These are phyloP conservation scores for Galaxias olidus DNA, from an alignment of 2,797 vertebrate genomes.

Conservation along the genomic window DNA sequence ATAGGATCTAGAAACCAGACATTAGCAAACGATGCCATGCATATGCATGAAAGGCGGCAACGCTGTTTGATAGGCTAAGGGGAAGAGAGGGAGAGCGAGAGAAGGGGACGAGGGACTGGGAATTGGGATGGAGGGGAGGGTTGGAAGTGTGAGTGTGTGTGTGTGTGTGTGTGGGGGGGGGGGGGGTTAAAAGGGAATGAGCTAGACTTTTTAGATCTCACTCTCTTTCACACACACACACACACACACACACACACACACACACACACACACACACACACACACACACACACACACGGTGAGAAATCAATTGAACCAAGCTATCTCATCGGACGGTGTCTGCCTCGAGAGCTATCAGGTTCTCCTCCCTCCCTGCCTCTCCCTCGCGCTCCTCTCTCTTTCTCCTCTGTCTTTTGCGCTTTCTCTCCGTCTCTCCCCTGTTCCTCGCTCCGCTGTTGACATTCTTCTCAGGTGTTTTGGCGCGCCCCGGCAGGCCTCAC, in stretches of 20 bases:
- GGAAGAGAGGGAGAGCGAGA: background rate
- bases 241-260: background rate
- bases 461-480: too few relatives aligned
- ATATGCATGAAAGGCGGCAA: constrained; percentile 23
- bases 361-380: background rate
- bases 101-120: background rate
- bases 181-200: background rate
- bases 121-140: background rate
- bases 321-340: background rate
- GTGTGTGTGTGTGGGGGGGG: too few relatives aligned
- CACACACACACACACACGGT: background rate
- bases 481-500: background rate
- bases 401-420: background rate
- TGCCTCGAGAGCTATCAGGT: background rate
- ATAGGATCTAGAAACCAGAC: constrained; percentile 4
- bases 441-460: too few relatives aligned
- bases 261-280: constrained; percentile 7
- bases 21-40: constrained; percentile 18
- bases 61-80: background rate
- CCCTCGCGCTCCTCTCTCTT: background rate
- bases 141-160: too few relatives aligned
- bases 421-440: background rate
- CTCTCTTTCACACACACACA: background rate
- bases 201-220: background rate
- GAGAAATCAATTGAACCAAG: constrained; percentile 14